Evolutionary conservation across 1,140 invertebrate genomes (phyloP).

Genomic region (Sinella curviseta): DNA sequence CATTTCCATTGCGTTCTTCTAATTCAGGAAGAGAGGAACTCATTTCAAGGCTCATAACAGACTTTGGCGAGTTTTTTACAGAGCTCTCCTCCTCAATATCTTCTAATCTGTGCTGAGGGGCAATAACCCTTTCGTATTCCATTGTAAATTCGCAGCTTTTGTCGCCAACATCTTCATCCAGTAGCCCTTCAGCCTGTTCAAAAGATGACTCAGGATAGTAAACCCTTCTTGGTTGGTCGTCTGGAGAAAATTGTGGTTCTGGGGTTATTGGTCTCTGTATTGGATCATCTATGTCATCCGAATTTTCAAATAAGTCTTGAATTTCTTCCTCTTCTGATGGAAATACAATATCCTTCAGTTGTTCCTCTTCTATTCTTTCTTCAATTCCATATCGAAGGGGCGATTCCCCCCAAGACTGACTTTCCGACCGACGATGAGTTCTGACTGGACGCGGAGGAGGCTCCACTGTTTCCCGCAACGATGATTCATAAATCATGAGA

Average conservation of each 20-base stretch:
- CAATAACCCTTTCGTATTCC: conserved; percentile 29
- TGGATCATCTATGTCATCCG: conserved; percentile 54
- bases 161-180: conserved; percentile 29
- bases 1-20: conserved; percentile 23
- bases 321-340: conserved; percentile 50
- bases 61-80: conserved; percentile 45
- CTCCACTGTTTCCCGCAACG: background rate
- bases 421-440: conserved; percentile 40
- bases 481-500: conserved; percentile 35
- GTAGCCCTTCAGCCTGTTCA: conserved; percentile 26
- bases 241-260: conserved; percentile 54
- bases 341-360: conserved; percentile 57
- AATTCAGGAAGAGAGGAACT: conserved; percentile 33
- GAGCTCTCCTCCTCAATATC: conserved; percentile 47
- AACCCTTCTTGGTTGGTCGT: conserved; percentile 50
- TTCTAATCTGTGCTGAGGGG: conserved; percentile 34
- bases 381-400: conserved; percentile 47
- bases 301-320: conserved; percentile 37
- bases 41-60: conserved; percentile 44
- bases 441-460: background rate
- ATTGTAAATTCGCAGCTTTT: background rate
- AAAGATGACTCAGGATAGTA: conserved; percentile 46
- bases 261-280: conserved; percentile 60
- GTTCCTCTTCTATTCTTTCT: conserved; percentile 50
- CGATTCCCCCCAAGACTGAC: conserved; percentile 42